Percentiles rank a stretch among this genome's conserved stretches.
Evolutionary conservation across 2,888 invertebrate species (phyloP).

Genomic region (Ophion obscuratus): DNA sequence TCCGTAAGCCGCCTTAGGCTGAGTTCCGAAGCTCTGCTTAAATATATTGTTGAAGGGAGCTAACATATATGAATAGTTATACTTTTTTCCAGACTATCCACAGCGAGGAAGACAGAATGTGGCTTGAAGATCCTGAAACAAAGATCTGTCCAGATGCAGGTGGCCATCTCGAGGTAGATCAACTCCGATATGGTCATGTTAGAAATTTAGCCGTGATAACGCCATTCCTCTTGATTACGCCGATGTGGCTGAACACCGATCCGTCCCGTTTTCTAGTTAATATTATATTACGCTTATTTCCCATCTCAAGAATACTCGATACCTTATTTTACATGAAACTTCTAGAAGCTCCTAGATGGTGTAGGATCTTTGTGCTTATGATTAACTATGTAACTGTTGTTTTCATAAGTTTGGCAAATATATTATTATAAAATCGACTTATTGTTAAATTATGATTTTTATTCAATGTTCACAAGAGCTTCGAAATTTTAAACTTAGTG

Average conservation of each 20-base stretch:
- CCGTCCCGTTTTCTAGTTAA: constrained; percentile 65
- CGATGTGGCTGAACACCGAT: constrained; percentile 74
- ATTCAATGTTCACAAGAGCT: too few species aligned
- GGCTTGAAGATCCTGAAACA: constrained; percentile 73
- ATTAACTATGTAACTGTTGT: background rate
- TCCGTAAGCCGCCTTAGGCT: too few species aligned
- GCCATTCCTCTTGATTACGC: constrained; percentile 72
- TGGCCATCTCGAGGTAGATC: constrained; percentile 77
- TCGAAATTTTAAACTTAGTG: too few species aligned
- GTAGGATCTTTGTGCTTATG: background rate
- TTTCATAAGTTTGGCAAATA: background rate
- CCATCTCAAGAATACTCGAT: constrained; percentile 69
- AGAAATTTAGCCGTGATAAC: constrained; percentile 73
- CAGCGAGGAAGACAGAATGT: constrained; percentile 78
- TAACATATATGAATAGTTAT: background rate
- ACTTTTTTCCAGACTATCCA: constrained; percentile 74
- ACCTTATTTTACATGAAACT: constrained; percentile 72
- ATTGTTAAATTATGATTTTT: too few species aligned
- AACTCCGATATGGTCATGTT: constrained; percentile 75
- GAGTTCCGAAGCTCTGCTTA: too few species aligned
- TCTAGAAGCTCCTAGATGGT: constrained; percentile 42
- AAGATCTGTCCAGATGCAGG: constrained; percentile 73
- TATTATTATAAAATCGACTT: background rate
- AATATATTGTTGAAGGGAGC: background rate
- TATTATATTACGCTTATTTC: constrained; percentile 69